phyloP scores from a whole-genome alignment of 2,888 invertebrate species.

The Tetranychus truncatus region DNA sequence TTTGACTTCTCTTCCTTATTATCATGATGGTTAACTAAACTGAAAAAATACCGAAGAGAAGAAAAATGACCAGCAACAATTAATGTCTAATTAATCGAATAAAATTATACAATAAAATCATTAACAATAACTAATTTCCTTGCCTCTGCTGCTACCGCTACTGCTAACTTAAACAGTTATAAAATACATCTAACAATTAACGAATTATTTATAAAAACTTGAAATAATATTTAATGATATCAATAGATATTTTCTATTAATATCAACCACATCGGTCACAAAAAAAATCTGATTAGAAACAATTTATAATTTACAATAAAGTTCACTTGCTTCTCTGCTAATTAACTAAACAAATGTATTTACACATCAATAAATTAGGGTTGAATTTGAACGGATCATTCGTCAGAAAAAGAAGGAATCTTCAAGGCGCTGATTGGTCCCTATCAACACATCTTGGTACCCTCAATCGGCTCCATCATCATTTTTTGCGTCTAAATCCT shows the following conservation, averaged over 20 bases:
- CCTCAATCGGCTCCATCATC: not conserved
- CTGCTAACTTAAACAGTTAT: no score
- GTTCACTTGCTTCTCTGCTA: not conserved
- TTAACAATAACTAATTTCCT: not conserved
- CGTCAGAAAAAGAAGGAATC: slow-evolving; percentile 9
- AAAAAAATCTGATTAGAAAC: no score
- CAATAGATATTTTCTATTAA: no score
- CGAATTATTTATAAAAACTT: no score
- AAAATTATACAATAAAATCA: not conserved
- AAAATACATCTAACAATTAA: no score
- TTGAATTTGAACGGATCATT: slow-evolving; percentile 11
- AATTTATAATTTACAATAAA: not conserved
- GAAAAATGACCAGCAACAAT: not conserved
- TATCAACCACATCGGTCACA: no score
- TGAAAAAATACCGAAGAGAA: no score
- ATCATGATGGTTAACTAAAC: no score
- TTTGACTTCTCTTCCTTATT: no score
- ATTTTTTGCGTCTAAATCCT: not conserved
- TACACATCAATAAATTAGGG: not conserved
- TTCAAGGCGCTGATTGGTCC: not conserved
- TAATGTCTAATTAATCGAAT: not conserved
- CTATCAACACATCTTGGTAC: not conserved
- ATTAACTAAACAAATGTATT: not conserved
- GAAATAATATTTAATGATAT: no score
- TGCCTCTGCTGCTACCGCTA: no score